phyloP scores from a whole-genome alignment of 2,888 invertebrate genomes.

The Nyleta sp. region DNA sequence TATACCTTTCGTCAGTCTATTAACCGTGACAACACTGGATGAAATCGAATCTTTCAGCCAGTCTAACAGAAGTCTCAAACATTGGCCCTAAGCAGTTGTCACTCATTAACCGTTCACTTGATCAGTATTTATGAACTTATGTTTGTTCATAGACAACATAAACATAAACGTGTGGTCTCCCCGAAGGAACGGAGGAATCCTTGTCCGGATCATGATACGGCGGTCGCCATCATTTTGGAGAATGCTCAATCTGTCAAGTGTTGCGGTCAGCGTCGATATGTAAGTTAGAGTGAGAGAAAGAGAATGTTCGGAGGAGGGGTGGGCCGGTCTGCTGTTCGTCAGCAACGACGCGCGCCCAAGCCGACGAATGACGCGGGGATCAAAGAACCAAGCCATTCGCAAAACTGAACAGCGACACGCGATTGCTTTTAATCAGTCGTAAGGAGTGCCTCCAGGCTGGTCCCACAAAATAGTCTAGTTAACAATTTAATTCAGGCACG shows the following conservation, averaged over 20 bases:
- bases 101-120: too few relatives aligned
- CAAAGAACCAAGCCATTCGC: conserved; percentile 52
- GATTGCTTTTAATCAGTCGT: conserved; percentile 54
- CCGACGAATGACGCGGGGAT: conserved; percentile 16
- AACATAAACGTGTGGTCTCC: too few relatives aligned
- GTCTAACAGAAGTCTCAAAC: too few relatives aligned
- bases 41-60: too few relatives aligned
- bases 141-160: too few relatives aligned
- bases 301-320: neutral
- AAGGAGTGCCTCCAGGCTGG: conserved; percentile 53
- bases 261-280: conserved; percentile 38
- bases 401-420: conserved; percentile 42
- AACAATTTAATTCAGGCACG: conserved; percentile 54
- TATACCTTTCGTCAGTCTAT: too few relatives aligned
- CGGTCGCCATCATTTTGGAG: neutral
- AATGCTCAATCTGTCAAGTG: conserved; percentile 33
- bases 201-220: conserved; percentile 5
- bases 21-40: too few relatives aligned
- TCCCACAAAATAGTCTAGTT: conserved; percentile 57
- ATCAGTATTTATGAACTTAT: too few relatives aligned
- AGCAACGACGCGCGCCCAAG: neutral
- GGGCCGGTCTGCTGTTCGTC: neutral
- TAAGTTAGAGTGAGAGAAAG: neutral
- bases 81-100: too few relatives aligned
- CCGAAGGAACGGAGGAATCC: conserved; percentile 16